phyloP scores from a whole-genome alignment of 2,888 invertebrate genomes.

The Meteorus colon region DNA sequence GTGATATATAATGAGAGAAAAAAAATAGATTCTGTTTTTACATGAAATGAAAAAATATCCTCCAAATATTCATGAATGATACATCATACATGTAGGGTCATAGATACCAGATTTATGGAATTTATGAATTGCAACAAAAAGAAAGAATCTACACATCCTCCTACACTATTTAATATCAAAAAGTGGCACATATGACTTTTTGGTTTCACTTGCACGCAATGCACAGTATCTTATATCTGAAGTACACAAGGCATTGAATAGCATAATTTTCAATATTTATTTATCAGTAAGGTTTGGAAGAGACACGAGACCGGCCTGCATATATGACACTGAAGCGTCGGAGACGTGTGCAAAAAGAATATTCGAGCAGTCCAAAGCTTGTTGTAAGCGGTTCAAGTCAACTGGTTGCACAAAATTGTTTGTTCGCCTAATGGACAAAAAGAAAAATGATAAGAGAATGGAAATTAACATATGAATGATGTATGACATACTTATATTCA shows the following conservation, averaged over 20 bases:
- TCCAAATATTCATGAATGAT: too few relatives aligned
- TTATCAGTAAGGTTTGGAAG: slow-evolving; percentile 62
- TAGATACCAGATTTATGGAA: too few relatives aligned
- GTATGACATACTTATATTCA: slow-evolving; percentile 13
- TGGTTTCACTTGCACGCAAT: background rate
- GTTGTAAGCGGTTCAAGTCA: slow-evolving; percentile 65
- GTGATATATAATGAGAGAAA: too few relatives aligned
- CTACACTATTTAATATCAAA: too few relatives aligned
- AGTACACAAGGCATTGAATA: background rate
- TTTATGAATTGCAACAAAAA: too few relatives aligned
- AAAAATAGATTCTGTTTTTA: too few relatives aligned
- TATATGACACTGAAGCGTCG: slow-evolving; percentile 63
- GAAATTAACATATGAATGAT: slow-evolving; percentile 12
- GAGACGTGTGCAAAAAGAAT: slow-evolving; percentile 67
- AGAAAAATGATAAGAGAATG: slow-evolving; percentile 10
- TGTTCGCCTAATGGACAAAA: slow-evolving; percentile 22
- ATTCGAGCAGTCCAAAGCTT: slow-evolving; percentile 64
- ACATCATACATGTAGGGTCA: too few relatives aligned
- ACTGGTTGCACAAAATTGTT: slow-evolving; percentile 59
- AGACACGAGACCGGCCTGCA: slow-evolving; percentile 64
- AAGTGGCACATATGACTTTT: too few relatives aligned
- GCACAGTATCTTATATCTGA: background rate
- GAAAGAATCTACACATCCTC: background rate
- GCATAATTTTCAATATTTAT: background rate
- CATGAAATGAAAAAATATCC: too few relatives aligned